These are phyloP conservation scores for Mungos mungo DNA, from an alignment of 2,113 vertebrate species.

Conservation along the genomic window DNA sequence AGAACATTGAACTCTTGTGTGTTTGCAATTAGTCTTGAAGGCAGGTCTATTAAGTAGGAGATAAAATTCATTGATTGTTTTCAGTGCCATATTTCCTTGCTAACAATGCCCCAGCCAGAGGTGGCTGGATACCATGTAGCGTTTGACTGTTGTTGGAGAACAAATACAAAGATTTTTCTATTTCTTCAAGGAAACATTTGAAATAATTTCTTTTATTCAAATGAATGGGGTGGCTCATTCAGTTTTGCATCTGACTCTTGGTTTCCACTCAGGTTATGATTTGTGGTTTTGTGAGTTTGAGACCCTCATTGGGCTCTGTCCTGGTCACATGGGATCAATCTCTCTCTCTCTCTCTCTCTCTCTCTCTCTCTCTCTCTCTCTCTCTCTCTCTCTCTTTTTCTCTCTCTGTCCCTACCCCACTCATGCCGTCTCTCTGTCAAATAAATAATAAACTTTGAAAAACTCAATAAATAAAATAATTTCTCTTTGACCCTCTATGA, in stretches of 20 bases:
- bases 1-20: background rate
- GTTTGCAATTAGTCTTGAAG: constrained; percentile 44
- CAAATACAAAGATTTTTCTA: background rate
- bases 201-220: background rate
- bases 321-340: no score
- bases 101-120: background rate
- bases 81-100: constrained; percentile 5
- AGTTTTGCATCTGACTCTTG: no score
- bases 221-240: no score
- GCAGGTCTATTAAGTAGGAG: background rate
- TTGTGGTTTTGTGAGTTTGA: no score
- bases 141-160: background rate
- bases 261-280: no score
- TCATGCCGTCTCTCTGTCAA: no score
- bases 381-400: no score
- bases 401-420: no score
- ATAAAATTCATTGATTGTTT: background rate
- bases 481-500: background rate
- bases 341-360: no score
- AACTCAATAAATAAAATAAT: background rate
- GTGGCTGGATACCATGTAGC: background rate
- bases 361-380: no score
- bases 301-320: no score
- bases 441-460: no score
- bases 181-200: constrained; percentile 1